Conservation (phyloP, 2,888 invertebrate genomes). For the Tenthredo amoena region DNA sequence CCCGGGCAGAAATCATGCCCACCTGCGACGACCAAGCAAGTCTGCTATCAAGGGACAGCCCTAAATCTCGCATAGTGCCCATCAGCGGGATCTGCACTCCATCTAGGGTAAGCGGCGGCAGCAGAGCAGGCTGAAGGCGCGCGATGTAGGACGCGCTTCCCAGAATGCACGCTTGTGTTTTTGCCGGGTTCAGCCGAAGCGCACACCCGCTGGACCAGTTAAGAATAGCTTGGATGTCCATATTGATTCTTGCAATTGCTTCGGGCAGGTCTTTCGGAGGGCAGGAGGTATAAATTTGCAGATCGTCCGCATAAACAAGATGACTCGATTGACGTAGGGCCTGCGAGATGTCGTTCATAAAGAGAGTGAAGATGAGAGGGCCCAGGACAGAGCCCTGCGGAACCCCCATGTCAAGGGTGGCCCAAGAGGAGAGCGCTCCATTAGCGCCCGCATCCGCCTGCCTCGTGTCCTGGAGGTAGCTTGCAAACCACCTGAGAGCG, state of each 20-base stretch:
- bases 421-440: background rate
- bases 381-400: slow-evolving; percentile 15
- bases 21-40: background rate
- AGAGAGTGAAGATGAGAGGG: background rate
- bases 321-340: background rate
- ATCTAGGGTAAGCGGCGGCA: background rate
- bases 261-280: background rate
- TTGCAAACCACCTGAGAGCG: slow-evolving; percentile 70
- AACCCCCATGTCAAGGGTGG: background rate
- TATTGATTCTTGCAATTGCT: background rate
- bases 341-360: background rate
- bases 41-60: background rate
- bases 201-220: background rate
- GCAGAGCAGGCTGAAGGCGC: background rate
- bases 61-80: background rate
- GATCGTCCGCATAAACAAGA: slow-evolving; percentile 11
- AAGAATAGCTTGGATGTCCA: background rate
- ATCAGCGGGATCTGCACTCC: background rate
- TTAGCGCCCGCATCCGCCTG: background rate
- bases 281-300: background rate
- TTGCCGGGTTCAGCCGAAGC: background rate
- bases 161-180: background rate
- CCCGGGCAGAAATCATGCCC: background rate
- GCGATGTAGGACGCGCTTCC: background rate
- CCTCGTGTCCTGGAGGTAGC: background rate